phyloP scores from a whole-genome alignment of 2,888 invertebrate species.

The Gisinianus flammeolus region DNA sequence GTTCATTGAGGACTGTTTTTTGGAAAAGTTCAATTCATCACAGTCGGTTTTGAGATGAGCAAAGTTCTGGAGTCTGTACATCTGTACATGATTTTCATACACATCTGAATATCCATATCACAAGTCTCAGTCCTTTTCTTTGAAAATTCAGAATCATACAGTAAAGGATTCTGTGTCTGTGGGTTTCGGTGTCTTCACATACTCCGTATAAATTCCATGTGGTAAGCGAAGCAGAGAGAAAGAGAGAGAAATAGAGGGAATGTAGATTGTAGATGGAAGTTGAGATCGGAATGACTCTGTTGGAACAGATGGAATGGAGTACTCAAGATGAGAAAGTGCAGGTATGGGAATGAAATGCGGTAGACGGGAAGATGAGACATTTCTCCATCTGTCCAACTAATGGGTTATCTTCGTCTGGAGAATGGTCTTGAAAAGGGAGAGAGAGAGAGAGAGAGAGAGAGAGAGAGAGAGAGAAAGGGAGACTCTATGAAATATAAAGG shows the following conservation, averaged over 20 bases:
- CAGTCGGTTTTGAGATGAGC: constrained; percentile 26
- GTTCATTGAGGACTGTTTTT: background rate
- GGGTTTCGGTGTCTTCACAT: background rate
- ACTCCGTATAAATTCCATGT: background rate
- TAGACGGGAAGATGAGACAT: constrained; percentile 37
- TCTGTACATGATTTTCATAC: too few species aligned
- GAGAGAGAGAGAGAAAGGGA: background rate
- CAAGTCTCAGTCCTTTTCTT: too few species aligned
- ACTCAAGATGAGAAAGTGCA: constrained; percentile 29
- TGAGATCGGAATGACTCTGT: constrained; percentile 10
- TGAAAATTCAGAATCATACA: too few species aligned
- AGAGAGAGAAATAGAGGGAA: background rate
- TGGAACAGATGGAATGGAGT: constrained; percentile 21
- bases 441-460: background rate
- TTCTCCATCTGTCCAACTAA: constrained; percentile 37
- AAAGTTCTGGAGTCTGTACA: too few species aligned
- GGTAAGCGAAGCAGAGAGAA: background rate
- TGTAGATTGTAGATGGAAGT: background rate
- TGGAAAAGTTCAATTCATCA: constrained; percentile 30
- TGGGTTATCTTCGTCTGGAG: constrained; percentile 31
- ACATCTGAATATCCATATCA: too few species aligned
- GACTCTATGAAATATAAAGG: background rate
- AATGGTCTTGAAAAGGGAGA: constrained; percentile 1
- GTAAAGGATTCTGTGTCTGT: too few species aligned
- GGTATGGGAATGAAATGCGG: constrained; percentile 32